These are phyloP conservation scores for Brachyopa scutellaris DNA, from an alignment of 2,888 invertebrate genomes.

Conservation along the genomic window DNA sequence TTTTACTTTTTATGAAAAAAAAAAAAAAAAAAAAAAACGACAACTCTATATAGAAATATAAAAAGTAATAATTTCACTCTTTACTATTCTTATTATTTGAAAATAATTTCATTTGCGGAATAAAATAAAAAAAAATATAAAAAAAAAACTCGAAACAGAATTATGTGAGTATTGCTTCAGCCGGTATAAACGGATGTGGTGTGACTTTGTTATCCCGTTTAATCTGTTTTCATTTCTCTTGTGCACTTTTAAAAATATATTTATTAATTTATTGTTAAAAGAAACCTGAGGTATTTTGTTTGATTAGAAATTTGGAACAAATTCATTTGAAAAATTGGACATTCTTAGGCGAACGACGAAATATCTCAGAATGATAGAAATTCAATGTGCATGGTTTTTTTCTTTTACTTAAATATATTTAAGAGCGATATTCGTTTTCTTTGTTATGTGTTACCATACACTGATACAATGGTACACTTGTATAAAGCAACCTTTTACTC, in stretches of 20 bases:
- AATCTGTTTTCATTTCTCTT: neutral
- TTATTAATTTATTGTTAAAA: neutral
- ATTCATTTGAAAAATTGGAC: constrained; percentile 10
- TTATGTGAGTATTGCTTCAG: constrained; percentile 64
- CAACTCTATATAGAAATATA: constrained; percentile 61
- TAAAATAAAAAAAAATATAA: constrained; percentile 6
- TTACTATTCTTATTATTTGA: constrained; percentile 67
- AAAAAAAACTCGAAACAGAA: constrained; percentile 55
- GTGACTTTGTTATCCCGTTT: constrained; percentile 49
- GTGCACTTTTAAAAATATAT: constrained; percentile 51
- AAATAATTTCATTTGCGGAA: constrained; percentile 44
- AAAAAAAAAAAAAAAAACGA: constrained; percentile 35
- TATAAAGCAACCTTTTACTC: neutral
- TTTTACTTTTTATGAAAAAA: constrained; percentile 22
- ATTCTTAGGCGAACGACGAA: constrained; percentile 1
- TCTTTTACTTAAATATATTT: constrained; percentile 20
- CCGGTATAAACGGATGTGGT: constrained; percentile 60
- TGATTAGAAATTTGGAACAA: too few species aligned
- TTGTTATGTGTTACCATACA: constrained; percentile 20
- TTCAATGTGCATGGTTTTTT: constrained; percentile 40
- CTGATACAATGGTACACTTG: neutral
- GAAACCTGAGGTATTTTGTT: constrained; percentile 55
- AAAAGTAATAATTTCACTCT: constrained; percentile 62
- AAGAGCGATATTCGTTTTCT: constrained; percentile 17
- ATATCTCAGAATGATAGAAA: constrained; percentile 48